These are phyloP conservation scores for Dasyurus viverrinus DNA, from an alignment of 2,113 vertebrate genomes.

Conservation along the genomic window DNA sequence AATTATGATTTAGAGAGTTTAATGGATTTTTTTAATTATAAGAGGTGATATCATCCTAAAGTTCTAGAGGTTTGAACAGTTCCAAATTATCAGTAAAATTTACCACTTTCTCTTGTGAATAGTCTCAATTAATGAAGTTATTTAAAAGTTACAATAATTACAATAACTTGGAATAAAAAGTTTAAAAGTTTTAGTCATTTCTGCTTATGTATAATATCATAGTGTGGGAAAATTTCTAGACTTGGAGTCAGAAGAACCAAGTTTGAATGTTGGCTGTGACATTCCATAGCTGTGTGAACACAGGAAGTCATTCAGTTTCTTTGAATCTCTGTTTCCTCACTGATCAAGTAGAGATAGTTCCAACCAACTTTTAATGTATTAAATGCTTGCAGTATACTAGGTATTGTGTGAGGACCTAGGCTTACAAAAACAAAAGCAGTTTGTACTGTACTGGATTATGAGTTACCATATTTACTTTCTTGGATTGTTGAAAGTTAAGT, in stretches of 20 bases:
- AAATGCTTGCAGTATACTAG: background rate
- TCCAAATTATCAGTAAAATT: background rate
- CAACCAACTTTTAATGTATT: background rate
- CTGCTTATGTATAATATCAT: background rate
- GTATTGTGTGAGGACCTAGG: background rate
- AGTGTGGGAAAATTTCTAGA: background rate
- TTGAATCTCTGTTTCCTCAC: background rate
- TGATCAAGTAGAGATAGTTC: background rate
- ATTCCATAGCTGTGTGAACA: background rate
- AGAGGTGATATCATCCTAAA: background rate
- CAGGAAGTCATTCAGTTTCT: background rate
- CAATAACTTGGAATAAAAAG: background rate
- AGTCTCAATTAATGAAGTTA: background rate
- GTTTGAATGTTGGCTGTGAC: background rate
- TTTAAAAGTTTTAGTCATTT: background rate
- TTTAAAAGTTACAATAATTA: background rate
- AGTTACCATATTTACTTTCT: background rate
- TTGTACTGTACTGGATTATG: background rate
- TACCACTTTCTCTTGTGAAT: constrained; percentile 35
- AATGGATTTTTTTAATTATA: background rate
- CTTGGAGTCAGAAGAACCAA: background rate
- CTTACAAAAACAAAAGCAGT: background rate
- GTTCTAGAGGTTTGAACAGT: constrained; percentile 11
- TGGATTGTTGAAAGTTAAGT: background rate
- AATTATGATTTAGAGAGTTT: background rate